Percentiles rank a stretch among this genome's conserved stretches.
Conservation (phyloP, 1,140 invertebrate genomes). For the Phthorimaea operculella region DNA sequence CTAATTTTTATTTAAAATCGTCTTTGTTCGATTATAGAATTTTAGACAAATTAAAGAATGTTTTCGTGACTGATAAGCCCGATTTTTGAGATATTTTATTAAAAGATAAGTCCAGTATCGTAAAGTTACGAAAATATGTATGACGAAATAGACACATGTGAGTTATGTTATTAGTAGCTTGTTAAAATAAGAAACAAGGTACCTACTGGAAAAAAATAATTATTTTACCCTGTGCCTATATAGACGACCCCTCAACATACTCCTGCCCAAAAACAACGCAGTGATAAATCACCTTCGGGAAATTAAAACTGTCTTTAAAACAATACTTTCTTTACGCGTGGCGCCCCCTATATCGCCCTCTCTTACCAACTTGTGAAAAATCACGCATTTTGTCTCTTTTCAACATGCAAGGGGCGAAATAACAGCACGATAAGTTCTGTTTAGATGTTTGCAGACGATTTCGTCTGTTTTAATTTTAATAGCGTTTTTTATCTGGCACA, state of each 20-base stretch:
- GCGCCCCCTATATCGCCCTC: conserved; percentile 23
- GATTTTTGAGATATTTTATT: too few species aligned
- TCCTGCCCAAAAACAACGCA: conserved; percentile 29
- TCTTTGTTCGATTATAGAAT: too few species aligned
- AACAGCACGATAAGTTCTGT: conserved; percentile 25
- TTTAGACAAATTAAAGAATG: too few species aligned
- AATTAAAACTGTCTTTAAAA: conserved; percentile 67
- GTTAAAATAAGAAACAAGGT: too few species aligned
- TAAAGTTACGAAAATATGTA: too few species aligned
- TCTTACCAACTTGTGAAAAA: conserved; percentile 6
- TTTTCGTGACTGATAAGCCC: too few species aligned
- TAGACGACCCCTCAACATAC: not conserved
- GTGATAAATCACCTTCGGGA: conserved; percentile 65
- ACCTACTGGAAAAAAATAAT: too few species aligned
- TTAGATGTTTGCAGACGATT: conserved; percentile 25
- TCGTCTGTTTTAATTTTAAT: conserved; percentile 13
- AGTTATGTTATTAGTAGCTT: too few species aligned
- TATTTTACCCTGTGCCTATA: not conserved
- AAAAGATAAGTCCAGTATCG: too few species aligned
- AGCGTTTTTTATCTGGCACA: not conserved
- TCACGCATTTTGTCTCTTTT: conserved; percentile 17
- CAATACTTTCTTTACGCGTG: conserved; percentile 53
- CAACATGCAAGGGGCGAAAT: conserved; percentile 13
- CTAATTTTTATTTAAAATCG: too few species aligned
- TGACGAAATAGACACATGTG: too few species aligned